Evolutionary conservation across 2,888 invertebrate genomes (phyloP), one percentile per base, ranked within the genome.

Genomic region (Acheta domesticus): DNA sequence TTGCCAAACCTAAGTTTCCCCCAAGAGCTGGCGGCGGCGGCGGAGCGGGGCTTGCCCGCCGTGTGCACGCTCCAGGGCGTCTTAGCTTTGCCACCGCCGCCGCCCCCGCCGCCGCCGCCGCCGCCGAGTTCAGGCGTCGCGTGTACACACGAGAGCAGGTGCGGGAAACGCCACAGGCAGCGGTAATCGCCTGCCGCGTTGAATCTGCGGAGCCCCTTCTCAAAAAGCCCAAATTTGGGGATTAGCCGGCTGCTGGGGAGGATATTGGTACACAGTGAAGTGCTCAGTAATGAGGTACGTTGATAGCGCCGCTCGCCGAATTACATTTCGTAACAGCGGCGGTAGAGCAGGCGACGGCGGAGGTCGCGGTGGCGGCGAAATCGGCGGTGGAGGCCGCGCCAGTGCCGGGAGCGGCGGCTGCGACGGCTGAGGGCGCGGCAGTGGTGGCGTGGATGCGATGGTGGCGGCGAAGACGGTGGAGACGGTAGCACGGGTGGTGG

Each of bases 1-100:
- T 82, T 82, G 82, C 82, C 77, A 48, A 80, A 80, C 81, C 81
- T 82, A 82, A 82, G 81, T 82, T 82, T 82, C 62, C 77, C 80
- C 82, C 82, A 79, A 80, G 79, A 79, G 80, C 79, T 81, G 81
- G 48, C 36, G 76, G 36, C 14, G 76, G n/a, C 76, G 48, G 76
- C 62, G 8, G n/a, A 62, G 62, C 14, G 14, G n/a, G 62, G 62
- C 16, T 62, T 62, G 62, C 16, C 4, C 62, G 62, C n/a, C 16
- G n/a, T 62, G 62, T 62, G 62, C 62, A 62, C 62, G 62, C n/a
- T 62, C 62, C 62, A 8, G 16, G 62, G n/a, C 62, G 62, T 62
- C 62, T 62, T 62, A 62, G 62, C 62, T 62, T 62, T 62, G 62
- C 62, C 62, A 11, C 62, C 62, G 36, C 36, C 36, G 2, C 23